These are phyloP conservation scores for Macrophya annulata DNA, from an alignment of 2,888 invertebrate genomes.

Conservation along the genomic window DNA sequence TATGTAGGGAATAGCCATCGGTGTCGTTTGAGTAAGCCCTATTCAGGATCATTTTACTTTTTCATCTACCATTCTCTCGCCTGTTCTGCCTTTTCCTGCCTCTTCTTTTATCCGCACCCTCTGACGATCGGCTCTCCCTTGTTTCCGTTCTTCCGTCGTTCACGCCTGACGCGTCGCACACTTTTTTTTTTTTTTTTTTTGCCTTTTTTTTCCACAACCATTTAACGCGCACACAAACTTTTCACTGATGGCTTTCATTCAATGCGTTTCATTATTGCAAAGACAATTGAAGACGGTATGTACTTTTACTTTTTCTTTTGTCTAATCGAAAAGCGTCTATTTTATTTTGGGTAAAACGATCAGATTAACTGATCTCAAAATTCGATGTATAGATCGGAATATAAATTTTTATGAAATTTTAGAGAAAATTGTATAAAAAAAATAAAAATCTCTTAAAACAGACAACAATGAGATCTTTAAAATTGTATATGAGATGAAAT, in stretches of 20 bases:
- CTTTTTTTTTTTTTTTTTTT: neutral
- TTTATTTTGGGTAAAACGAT: neutral
- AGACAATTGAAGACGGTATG: neutral
- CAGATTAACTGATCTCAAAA: too few species aligned
- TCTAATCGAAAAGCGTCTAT: neutral
- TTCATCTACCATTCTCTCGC: conserved; percentile 41
- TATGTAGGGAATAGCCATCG: conserved; percentile 1
- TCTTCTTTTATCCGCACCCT: conserved; percentile 20
- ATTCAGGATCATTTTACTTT: conserved; percentile 17
- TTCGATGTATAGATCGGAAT: too few species aligned
- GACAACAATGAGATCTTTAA: neutral
- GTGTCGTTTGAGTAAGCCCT: conserved; percentile 32
- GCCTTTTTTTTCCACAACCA: neutral
- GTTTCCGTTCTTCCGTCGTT: conserved; percentile 38
- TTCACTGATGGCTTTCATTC: conserved; percentile 16
- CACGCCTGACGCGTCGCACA: conserved; percentile 40
- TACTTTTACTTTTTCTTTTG: neutral
- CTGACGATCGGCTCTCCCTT: conserved; percentile 25
- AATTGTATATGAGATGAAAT: neutral
- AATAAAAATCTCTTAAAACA: neutral
- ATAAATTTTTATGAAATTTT: neutral
- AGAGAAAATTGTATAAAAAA: neutral
- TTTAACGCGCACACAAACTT: conserved; percentile 1
- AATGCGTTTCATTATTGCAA: neutral
- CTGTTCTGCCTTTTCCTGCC: conserved; percentile 30